A percentile compares a stretch with the other conserved stretches of the same genome.
Conservation (phyloP, 2,113 vertebrate species). For the Boulengeromyrus knoepffleri region DNA sequence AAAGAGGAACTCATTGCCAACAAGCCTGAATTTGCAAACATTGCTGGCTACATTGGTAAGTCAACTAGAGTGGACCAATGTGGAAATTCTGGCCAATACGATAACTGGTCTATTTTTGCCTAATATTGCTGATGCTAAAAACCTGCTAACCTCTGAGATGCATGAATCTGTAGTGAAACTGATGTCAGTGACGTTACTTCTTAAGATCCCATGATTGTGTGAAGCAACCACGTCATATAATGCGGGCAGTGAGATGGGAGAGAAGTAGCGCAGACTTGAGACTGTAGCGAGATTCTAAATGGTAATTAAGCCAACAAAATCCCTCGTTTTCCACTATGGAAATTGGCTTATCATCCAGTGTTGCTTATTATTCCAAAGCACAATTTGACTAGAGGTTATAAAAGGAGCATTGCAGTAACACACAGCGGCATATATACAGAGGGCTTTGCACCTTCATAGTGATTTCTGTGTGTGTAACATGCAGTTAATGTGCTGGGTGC, state of each 20-base stretch:
- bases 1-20: slow-evolving; percentile 98
- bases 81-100: neutral
- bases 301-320: neutral
- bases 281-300: neutral
- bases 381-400: neutral
- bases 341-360: neutral
- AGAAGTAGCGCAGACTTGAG: neutral
- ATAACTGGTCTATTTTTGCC: neutral
- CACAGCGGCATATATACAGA: neutral
- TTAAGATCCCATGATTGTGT: neutral
- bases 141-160: neutral
- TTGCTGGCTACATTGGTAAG: slow-evolving; percentile 88
- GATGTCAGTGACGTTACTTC: neutral
- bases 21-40: slow-evolving; percentile 83
- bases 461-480: neutral
- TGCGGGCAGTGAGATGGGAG: neutral
- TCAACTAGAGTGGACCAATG: neutral
- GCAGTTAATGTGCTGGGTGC: neutral
- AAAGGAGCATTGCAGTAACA: neutral
- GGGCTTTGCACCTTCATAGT: neutral
- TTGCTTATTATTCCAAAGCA: neutral
- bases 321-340: neutral
- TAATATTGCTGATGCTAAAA: neutral
- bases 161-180: neutral
- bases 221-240: neutral